Percentiles rank a stretch among this genome's conserved stretches.
Conservation (phyloP, 2,113 vertebrate genomes). For the Prunella himalayana region DNA sequence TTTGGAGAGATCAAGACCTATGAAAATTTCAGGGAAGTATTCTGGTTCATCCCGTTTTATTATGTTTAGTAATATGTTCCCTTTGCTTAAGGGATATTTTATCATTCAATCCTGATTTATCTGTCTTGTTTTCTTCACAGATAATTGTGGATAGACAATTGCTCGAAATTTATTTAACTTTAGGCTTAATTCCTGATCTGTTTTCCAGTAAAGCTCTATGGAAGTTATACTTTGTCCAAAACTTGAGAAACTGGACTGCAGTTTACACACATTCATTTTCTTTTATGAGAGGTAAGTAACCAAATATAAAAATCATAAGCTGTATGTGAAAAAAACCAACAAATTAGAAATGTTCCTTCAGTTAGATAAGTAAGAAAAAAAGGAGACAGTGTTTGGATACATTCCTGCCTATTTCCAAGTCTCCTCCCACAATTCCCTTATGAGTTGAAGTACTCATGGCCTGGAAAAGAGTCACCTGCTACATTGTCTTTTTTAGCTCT, state of each 20-base stretch:
- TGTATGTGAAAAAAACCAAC: not conserved
- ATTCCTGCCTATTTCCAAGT: not conserved
- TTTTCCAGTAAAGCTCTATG: not conserved
- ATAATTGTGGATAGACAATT: not conserved
- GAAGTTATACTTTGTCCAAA: not conserved
- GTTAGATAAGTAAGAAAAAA: not conserved
- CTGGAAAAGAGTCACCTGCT: conserved; percentile 80
- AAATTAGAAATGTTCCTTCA: not conserved
- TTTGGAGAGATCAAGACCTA: not conserved
- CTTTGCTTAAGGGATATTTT: not conserved
- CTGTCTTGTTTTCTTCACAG: not conserved
- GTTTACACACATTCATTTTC: not conserved
- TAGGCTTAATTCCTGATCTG: not conserved
- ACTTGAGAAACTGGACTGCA: not conserved
- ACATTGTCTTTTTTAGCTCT: conserved; percentile 97
- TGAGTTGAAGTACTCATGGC: not conserved
- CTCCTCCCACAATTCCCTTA: not conserved
- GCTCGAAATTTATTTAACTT: not conserved
- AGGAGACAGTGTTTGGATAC: not conserved
- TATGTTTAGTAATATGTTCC: not conserved
- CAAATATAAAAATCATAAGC: not conserved
- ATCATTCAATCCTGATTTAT: not conserved
- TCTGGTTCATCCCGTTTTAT: not conserved
- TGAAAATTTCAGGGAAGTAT: not conserved
- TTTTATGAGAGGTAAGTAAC: not conserved